Evolutionary conservation across 2,113 vertebrate genomes (phyloP).

Genomic region (Malaclemys terrapin): DNA sequence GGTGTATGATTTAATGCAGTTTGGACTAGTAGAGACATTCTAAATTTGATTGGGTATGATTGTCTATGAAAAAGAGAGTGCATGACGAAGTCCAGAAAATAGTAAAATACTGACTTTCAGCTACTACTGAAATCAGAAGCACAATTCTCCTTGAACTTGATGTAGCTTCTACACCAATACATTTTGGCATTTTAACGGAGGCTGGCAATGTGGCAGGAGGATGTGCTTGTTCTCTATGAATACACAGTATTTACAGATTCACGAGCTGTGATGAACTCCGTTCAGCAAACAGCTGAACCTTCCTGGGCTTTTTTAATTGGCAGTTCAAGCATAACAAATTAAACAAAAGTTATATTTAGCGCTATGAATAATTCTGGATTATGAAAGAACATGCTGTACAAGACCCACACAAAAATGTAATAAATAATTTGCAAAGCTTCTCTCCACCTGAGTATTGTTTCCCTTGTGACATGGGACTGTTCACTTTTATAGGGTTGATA

Average conservation of each 20-base stretch:
- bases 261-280: accelerated
- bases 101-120: background rate
- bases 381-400: background rate
- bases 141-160: background rate
- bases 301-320: background rate
- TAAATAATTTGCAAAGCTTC: accelerated
- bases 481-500: background rate
- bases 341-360: slow-evolving; percentile 24
- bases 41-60: background rate
- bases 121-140: background rate
- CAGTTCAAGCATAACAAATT: background rate
- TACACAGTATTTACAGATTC: background rate
- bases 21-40: background rate
- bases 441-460: background rate
- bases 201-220: background rate
- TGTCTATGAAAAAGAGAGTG: background rate
- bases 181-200: background rate
- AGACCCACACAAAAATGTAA: background rate
- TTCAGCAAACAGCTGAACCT: background rate
- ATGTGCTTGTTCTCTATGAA: background rate
- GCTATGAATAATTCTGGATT: slow-evolving; percentile 33
- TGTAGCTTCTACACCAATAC: background rate
- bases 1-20: background rate
- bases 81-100: background rate
- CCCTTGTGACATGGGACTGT: background rate